Percentiles rank a stretch among this genome's conserved stretches.
Evolutionary conservation across 1,140 invertebrate species (phyloP).

Genomic region (Drosophila simulans): DNA sequence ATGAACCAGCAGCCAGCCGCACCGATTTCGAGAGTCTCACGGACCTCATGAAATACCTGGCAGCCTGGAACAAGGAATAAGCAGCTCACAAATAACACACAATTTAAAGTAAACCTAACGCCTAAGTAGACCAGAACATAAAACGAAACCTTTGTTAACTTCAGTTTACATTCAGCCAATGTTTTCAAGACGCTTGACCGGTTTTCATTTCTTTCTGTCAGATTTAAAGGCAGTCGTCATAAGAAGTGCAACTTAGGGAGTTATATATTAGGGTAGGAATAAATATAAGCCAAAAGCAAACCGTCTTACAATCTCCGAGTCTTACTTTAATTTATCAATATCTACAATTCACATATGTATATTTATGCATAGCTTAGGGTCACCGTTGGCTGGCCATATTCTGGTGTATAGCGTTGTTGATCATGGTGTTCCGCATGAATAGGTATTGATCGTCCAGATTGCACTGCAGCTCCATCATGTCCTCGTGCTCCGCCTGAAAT

Average conservation of each 20-base stretch:
- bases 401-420: not conserved
- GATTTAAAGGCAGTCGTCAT: not conserved
- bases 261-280: no score
- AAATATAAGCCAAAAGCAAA: no score
- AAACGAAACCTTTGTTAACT: constrained; percentile 12
- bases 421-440: not conserved
- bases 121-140: constrained; percentile 24
- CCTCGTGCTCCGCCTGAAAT: constrained; percentile 32
- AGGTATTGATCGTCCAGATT: constrained; percentile 19
- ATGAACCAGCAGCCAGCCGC: constrained; percentile 91
- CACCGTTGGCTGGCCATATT: constrained; percentile 10
- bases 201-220: not conserved
- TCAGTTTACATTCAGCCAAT: constrained; percentile 3
- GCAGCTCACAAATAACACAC: constrained; percentile 9
- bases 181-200: not conserved
- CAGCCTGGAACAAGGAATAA: constrained; percentile 85
- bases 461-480: constrained; percentile 32
- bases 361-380: not conserved
- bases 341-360: not conserved
- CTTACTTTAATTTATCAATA: not conserved
- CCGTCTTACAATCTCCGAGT: not conserved
- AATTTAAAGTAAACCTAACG: constrained; percentile 10
- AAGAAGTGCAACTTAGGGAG: no score
- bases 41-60: constrained; percentile 92
- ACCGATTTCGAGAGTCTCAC: constrained; percentile 94